Percentiles rank a stretch among this genome's conserved stretches.
Evolutionary conservation across 1,140 invertebrate genomes (phyloP).

Genomic region (Orussus abietinus): DNA sequence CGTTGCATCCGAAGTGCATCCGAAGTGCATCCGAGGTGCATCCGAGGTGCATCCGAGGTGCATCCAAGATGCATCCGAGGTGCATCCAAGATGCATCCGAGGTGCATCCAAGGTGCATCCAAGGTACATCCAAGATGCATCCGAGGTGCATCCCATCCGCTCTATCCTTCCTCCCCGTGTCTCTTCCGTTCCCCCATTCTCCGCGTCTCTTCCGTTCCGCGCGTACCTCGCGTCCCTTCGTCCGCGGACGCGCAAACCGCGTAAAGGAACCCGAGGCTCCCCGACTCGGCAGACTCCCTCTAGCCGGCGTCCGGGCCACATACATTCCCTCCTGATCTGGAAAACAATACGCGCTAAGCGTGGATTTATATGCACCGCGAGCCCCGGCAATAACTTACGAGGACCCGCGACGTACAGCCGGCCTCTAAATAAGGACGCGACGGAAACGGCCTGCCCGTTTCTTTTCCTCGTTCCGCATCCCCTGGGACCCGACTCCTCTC

Average conservation of each 20-base stretch:
- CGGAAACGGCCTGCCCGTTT: constrained; percentile 19
- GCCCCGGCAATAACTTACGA: constrained; percentile 17
- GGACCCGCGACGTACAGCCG: constrained; percentile 10
- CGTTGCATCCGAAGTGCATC: too few relatives aligned
- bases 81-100: too few relatives aligned
- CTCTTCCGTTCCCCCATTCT: not conserved
- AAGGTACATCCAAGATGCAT: too few relatives aligned
- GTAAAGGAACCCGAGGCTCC: constrained; percentile 4
- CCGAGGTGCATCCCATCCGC: too few relatives aligned
- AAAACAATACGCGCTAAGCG: constrained; percentile 7
- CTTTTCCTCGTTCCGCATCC: constrained; percentile 8
- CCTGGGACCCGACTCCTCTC: not conserved
- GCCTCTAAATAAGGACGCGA: constrained; percentile 21
- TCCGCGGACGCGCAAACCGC: not conserved
- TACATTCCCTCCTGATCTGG: constrained; percentile 11
- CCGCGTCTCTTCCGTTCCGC: not conserved
- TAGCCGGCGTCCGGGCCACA: constrained; percentile 6
- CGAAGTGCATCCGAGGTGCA: too few relatives aligned
- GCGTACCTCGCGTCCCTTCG: not conserved
- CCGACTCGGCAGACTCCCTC: too few relatives aligned
- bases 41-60: too few relatives aligned
- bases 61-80: too few relatives aligned
- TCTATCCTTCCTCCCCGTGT: not conserved
- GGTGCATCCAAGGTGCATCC: too few relatives aligned
- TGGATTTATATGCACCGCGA: constrained; percentile 16